phyloP scores from a whole-genome alignment of 2,797 vertebrate genomes.

The Miichthys miiuy region DNA sequence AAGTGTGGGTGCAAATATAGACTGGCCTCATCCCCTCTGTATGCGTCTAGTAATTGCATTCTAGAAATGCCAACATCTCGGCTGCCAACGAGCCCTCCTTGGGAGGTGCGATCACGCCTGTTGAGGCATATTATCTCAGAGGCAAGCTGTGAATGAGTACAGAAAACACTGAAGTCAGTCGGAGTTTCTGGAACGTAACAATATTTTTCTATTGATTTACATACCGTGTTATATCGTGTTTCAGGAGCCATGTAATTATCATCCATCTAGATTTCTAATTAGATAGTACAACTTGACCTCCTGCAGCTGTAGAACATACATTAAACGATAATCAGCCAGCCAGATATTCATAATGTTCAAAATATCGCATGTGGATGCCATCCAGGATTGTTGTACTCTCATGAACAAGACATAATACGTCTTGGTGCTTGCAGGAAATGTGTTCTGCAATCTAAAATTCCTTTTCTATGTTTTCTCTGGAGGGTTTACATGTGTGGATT shows the following conservation, averaged over 20 bases:
- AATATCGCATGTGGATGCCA: not conserved
- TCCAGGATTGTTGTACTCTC: not conserved
- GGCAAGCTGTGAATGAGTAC: conserved; percentile 79
- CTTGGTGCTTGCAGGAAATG: conserved; percentile 13
- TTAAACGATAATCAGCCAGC: not conserved
- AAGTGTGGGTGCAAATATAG: conserved; percentile 79
- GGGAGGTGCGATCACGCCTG: conserved; percentile 81
- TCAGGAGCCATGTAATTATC: not conserved
- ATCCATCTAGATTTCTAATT: not conserved
- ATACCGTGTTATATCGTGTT: conserved; percentile 10
- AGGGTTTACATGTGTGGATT: conserved; percentile 34
- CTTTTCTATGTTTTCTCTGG: not conserved
- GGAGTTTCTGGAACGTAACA: conserved; percentile 61
- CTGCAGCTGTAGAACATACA: not conserved
- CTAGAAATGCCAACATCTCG: conserved; percentile 78
- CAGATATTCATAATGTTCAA: conserved; percentile 4
- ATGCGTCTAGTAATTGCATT: conserved; percentile 82
- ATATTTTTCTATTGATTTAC: conserved; percentile 50
- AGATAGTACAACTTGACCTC: not conserved
- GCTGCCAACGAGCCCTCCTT: conserved; percentile 79
- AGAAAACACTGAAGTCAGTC: conserved; percentile 74
- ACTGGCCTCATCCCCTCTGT: conserved; percentile 73
- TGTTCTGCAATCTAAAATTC: conserved; percentile 27
- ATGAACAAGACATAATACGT: not conserved
- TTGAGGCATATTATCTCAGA: conserved; percentile 82